Evolutionary conservation across 2,797 vertebrate species (phyloP).

Genomic region (Echeneis naucrates): DNA sequence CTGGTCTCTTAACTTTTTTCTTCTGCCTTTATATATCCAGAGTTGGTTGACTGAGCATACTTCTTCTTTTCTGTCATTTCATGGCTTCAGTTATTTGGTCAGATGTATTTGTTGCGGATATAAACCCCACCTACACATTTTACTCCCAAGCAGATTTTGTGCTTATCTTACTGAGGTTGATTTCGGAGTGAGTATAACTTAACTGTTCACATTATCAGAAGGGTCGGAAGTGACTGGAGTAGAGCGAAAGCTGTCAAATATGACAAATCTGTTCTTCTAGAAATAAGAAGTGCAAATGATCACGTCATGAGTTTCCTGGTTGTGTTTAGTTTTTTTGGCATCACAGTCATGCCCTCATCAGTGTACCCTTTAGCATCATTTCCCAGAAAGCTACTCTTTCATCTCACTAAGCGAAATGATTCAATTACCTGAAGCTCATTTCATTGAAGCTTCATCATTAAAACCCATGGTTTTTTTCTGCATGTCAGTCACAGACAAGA

Average conservation of each 20-base stretch:
- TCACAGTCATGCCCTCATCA: constrained; percentile 32
- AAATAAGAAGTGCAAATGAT: constrained; percentile 6
- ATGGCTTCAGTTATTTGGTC: constrained; percentile 38
- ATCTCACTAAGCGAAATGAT: constrained; percentile 30
- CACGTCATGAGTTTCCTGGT: constrained; percentile 23
- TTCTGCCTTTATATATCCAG: constrained; percentile 45
- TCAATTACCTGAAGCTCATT: constrained; percentile 26
- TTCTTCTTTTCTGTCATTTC: constrained; percentile 4
- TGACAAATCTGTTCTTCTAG: background rate
- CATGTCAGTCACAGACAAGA: background rate
- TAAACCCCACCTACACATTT: constrained; percentile 18
- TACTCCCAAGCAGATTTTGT: constrained; percentile 30
- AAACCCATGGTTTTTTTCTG: background rate
- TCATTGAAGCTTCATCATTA: constrained; percentile 24
- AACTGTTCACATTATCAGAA: constrained; percentile 3
- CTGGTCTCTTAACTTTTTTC: constrained; percentile 47
- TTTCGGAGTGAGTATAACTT: constrained; percentile 13
- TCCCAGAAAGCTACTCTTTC: constrained; percentile 27
- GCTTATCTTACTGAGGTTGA: constrained; percentile 28
- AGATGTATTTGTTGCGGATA: constrained; percentile 27
- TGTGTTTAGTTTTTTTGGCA: constrained; percentile 1
- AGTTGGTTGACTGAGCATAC: constrained; percentile 53
- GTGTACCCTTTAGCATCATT: constrained; percentile 17
- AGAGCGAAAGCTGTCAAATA: background rate
- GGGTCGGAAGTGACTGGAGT: too few relatives aligned